Percentiles rank a stretch among this genome's conserved stretches.
Evolutionary conservation across 2,797 vertebrate species (phyloP).

Genomic region (Sparus aurata): DNA sequence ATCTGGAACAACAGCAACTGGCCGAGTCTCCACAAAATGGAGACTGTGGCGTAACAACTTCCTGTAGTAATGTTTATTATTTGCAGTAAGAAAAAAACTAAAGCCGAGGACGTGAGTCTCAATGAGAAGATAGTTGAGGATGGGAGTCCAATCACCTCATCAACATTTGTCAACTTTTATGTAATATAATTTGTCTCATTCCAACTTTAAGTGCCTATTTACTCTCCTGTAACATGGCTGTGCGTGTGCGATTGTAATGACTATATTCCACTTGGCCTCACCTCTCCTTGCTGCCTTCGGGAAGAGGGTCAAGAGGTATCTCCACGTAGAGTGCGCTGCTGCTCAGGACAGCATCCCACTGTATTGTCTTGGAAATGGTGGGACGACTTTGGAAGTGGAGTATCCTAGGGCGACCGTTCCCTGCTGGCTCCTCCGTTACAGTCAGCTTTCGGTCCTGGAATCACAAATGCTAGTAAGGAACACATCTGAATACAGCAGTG

Average conservation of each 20-base stretch:
- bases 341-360: constrained; percentile 87
- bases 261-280: constrained; percentile 56
- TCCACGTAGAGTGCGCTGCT: constrained; percentile 87
- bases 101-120: too few relatives aligned
- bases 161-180: not conserved
- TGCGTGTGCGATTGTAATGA: not conserved
- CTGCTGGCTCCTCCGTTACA: constrained; percentile 88
- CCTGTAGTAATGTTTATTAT: too few relatives aligned
- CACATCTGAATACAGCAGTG: not conserved
- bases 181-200: not conserved
- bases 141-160: not conserved
- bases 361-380: constrained; percentile 81
- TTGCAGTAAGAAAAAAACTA: too few relatives aligned
- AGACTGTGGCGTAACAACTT: too few relatives aligned
- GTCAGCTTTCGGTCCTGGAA: constrained; percentile 88
- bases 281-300: constrained; percentile 91
- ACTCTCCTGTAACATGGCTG: not conserved
- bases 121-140: too few relatives aligned
- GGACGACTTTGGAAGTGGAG: constrained; percentile 88
- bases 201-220: not conserved
- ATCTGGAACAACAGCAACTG: not conserved
- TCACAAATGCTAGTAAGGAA: not conserved
- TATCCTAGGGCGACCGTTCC: constrained; percentile 84
- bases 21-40: not conserved
- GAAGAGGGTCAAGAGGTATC: constrained; percentile 85